phyloP scores from a whole-genome alignment of 1,140 invertebrate species.

The Trachelipus rathkii region DNA sequence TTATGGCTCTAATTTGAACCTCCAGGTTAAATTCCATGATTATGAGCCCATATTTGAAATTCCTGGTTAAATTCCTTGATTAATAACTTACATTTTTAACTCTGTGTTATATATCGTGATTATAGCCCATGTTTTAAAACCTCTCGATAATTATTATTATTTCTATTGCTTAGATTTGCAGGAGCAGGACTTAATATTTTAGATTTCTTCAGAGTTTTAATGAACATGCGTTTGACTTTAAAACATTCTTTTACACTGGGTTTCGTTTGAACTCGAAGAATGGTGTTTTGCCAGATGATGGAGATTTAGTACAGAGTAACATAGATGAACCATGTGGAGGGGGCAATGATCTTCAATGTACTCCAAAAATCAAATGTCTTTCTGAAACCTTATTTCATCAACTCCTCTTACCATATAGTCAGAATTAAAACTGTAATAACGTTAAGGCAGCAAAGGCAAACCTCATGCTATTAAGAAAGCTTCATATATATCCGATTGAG shows the following conservation, averaged over 20 bases:
- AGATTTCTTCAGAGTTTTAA: too few species aligned
- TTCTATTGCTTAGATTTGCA: too few species aligned
- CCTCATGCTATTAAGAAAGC: neutral
- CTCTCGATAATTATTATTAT: too few species aligned
- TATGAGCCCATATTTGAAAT: too few species aligned
- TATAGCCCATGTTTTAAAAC: too few species aligned
- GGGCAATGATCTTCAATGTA: neutral
- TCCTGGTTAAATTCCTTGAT: too few species aligned
- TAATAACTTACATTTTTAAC: too few species aligned
- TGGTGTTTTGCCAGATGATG: neutral
- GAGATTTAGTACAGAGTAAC: neutral
- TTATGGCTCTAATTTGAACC: too few species aligned
- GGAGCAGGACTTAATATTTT: too few species aligned
- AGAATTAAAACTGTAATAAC: neutral
- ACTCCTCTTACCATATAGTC: neutral
- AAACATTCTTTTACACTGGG: neutral
- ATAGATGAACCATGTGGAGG: neutral
- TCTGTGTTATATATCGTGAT: too few species aligned
- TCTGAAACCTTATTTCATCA: conserved; percentile 4
- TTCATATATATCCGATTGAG: neutral
- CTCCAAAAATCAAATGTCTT: neutral
- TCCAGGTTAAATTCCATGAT: too few species aligned
- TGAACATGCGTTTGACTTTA: neutral
- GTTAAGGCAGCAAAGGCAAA: neutral
- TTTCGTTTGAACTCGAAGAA: neutral